These are phyloP conservation scores for Poecilia velifera DNA, from an alignment of 2,797 vertebrate genomes.

Conservation along the genomic window DNA sequence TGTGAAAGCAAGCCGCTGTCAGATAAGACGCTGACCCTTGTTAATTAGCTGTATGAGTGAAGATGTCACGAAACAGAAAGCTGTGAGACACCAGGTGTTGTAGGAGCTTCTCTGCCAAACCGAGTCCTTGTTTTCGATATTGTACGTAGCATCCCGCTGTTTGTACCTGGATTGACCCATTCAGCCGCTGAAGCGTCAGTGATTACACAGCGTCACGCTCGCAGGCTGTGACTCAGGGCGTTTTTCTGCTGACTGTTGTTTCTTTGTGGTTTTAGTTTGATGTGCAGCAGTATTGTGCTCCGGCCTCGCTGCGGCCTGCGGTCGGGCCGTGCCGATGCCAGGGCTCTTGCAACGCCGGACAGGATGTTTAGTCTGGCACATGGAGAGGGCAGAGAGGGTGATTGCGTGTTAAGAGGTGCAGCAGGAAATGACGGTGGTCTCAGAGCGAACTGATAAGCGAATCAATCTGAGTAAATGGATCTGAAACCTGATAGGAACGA, in stretches of 20 bases:
- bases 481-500: background rate
- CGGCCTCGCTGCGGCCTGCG: conserved; percentile 24
- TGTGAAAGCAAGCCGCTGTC: conserved; percentile 74
- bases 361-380: conserved; percentile 82
- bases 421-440: conserved; percentile 62
- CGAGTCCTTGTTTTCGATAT: conserved; percentile 6
- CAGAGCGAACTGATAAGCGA: background rate
- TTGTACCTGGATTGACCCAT: conserved; percentile 20
- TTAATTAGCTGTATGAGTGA: conserved; percentile 71
- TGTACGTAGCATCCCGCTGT: conserved; percentile 26
- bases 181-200: conserved; percentile 7
- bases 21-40: conserved; percentile 75
- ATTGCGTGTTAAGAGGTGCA: conserved; percentile 56
- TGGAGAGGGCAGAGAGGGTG: conserved; percentile 48
- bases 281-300: conserved; percentile 25
- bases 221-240: conserved; percentile 29
- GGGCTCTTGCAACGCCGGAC: conserved; percentile 50
- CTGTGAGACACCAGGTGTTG: conserved; percentile 63
- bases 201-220: conserved; percentile 12
- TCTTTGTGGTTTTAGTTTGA: conserved; percentile 21
- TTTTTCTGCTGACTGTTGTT: conserved; percentile 14
- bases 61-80: conserved; percentile 52
- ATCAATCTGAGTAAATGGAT: conserved; percentile 2
- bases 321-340: conserved; percentile 34
- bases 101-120: conserved; percentile 30